Evolutionary conservation across 2,888 invertebrate species (phyloP).

Genomic region (Schrankia costaestrigalis): DNA sequence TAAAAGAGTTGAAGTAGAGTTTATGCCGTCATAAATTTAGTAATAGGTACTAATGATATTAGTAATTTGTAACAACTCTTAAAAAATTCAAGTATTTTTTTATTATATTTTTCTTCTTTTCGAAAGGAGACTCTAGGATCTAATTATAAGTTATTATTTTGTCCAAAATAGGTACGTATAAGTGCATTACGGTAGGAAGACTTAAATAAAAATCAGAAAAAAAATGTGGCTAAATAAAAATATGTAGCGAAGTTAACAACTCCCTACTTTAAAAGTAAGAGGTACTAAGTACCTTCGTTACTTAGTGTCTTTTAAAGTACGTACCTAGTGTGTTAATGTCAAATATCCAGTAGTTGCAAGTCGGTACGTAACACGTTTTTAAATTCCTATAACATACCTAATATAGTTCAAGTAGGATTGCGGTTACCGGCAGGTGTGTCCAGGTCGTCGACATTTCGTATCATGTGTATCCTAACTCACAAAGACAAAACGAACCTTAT

Average conservation of each 20-base stretch:
- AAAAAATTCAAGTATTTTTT: too few species aligned
- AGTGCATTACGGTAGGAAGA: too few species aligned
- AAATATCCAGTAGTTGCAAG: conserved; percentile 9
- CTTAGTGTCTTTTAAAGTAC: not conserved
- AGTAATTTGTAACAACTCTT: too few species aligned
- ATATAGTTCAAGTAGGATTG: conserved; percentile 50
- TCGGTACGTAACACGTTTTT: conserved; percentile 28
- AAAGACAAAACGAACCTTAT: conserved; percentile 21
- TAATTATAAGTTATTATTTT: too few species aligned
- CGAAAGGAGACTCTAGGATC: too few species aligned
- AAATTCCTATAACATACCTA: conserved; percentile 42
- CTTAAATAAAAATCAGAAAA: too few species aligned
- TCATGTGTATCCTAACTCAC: conserved; percentile 24
- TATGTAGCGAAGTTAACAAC: not conserved
- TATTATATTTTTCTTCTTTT: too few species aligned
- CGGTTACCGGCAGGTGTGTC: conserved; percentile 57
- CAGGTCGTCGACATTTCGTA: conserved; percentile 62
- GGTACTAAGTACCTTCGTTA: not conserved
- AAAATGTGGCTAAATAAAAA: too few species aligned
- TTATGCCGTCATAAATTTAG: too few species aligned
- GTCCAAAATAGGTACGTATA: too few species aligned
- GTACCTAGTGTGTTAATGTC: not conserved
- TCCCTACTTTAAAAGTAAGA: not conserved
- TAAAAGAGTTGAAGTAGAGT: too few species aligned
- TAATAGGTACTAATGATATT: too few species aligned